These are phyloP conservation scores for Clunio marinus DNA, from an alignment of 2,888 invertebrate genomes.

Conservation along the genomic window DNA sequence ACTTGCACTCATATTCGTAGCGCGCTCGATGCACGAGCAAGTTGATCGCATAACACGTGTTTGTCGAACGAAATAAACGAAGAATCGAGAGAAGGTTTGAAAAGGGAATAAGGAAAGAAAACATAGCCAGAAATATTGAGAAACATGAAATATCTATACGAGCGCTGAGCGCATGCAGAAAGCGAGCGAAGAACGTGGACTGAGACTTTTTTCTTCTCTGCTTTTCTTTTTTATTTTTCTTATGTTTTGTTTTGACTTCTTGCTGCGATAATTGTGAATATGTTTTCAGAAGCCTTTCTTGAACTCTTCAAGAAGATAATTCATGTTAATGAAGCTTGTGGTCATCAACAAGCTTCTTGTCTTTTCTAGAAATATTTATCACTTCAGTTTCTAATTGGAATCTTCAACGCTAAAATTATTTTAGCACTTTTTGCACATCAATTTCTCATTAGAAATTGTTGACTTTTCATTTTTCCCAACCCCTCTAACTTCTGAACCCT, in stretches of 20 bases:
- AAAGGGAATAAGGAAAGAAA: constrained; percentile 13
- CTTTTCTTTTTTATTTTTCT: constrained; percentile 1
- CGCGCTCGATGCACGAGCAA: constrained; percentile 39
- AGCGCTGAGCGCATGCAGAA: constrained; percentile 9
- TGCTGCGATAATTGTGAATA: constrained; percentile 25
- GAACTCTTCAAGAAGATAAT: constrained; percentile 12
- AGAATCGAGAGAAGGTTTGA: constrained; percentile 13
- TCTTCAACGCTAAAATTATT: not conserved
- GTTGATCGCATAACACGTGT: constrained; percentile 34
- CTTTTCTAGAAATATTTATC: constrained; percentile 5
- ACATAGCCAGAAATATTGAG: constrained; percentile 13
- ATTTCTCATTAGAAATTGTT: not conserved
- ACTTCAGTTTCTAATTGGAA: not conserved
- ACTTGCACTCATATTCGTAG: constrained; percentile 23
- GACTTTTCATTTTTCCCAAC: not conserved
- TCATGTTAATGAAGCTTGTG: constrained; percentile 20
- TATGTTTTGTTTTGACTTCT: constrained; percentile 36
- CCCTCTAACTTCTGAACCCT: not conserved
- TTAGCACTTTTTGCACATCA: constrained; percentile 8
- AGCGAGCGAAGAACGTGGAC: constrained; percentile 36
- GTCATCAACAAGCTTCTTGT: not conserved
- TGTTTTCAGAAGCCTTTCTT: constrained; percentile 20
- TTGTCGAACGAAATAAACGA: constrained; percentile 1
- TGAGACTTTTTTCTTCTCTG: constrained; percentile 30
- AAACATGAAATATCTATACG: constrained; percentile 14